phyloP scores from a whole-genome alignment of 2,888 invertebrate species.

The Cheilosia grossa region DNA sequence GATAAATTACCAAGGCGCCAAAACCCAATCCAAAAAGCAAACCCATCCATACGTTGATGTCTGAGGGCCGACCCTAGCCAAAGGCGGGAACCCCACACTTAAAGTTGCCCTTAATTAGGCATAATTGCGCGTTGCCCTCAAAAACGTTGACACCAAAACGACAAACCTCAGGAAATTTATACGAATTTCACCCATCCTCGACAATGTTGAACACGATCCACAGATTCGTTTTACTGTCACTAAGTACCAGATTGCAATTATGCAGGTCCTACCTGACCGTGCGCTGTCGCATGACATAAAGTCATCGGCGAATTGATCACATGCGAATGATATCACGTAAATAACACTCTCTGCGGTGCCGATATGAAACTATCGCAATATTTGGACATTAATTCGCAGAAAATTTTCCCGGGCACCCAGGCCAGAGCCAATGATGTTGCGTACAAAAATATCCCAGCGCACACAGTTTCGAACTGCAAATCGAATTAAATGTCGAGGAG shows the following conservation, averaged over 20 bases:
- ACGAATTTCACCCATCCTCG: constrained; percentile 41
- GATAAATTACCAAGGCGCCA: constrained; percentile 72
- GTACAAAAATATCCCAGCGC: constrained; percentile 44
- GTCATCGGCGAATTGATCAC: constrained; percentile 57
- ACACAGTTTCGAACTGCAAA: constrained; percentile 56
- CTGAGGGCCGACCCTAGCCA: constrained; percentile 60
- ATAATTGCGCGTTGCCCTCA: constrained; percentile 61
- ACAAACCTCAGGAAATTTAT: constrained; percentile 40
- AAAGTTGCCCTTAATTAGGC: constrained; percentile 60
- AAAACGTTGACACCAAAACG: constrained; percentile 59
- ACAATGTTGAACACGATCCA: constrained; percentile 46
- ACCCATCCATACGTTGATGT: background rate
- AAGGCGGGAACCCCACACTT: constrained; percentile 55
- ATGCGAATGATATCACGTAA: constrained; percentile 71
- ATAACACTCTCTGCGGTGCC: constrained; percentile 63
- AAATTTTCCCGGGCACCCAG: constrained; percentile 46
- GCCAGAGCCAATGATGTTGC: constrained; percentile 7
- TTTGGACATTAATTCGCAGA: constrained; percentile 71
- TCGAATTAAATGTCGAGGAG: constrained; percentile 69
- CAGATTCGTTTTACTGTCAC: constrained; percentile 65
- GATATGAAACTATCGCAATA: constrained; percentile 69
- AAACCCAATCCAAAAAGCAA: constrained; percentile 44
- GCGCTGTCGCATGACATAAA: constrained; percentile 37
- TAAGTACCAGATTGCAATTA: constrained; percentile 71
- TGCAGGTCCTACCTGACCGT: constrained; percentile 39